Base-by-base conservation (phyloP, 2,888 invertebrate genomes). In the Sesamia inferens region DNA sequence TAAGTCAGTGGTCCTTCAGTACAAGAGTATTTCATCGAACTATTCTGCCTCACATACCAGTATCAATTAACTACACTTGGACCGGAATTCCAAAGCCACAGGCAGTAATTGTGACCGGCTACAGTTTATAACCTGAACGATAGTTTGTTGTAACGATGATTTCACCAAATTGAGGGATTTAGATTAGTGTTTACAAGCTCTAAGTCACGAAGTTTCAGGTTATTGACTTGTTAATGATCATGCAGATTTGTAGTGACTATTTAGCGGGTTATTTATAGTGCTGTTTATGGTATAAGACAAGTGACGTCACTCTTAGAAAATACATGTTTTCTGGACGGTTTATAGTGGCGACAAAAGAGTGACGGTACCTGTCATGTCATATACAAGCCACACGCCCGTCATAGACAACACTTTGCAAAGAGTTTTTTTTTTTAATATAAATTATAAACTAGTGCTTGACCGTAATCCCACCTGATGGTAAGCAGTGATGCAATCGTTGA, bases 11-110 rank as follows among this genome's bases (percentile, higher is more conserved):
- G n/a, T 57, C 44, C 74, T 64, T 24, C 22, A 24, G 48, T 39
- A 44, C 44, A 51, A 79, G 68, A 19, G 64, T 54, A 57, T 16
- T 72, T 54, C 47, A 77, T 79, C 39, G 39, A 8, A 51, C 44
- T 22, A 39, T 63, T 63, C 59, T 59, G 68, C 59, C 22, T 68
- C 48, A 39, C 54, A 19, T 22, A 44, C 14, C 8, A 66, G 65
- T 55, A n/a, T 58, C 47, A 47, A 63, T 72, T 71, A 51, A 71
- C 39, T 63, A 63, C 57, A n/a, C 69, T 63, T 69, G 16, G 39
- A 11, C 5, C 76, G 4, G 16, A 2, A 31, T 44, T 44, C n/a
- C 14, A 55, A 55, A 19, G 64, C 65, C 64, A 31, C 58, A 51
- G 13, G 14, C 13, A 1, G 54, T 22, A 22, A n/a, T 10, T 19